phyloP scores from a whole-genome alignment of 2,113 vertebrate species.

The Silurus glanis region DNA sequence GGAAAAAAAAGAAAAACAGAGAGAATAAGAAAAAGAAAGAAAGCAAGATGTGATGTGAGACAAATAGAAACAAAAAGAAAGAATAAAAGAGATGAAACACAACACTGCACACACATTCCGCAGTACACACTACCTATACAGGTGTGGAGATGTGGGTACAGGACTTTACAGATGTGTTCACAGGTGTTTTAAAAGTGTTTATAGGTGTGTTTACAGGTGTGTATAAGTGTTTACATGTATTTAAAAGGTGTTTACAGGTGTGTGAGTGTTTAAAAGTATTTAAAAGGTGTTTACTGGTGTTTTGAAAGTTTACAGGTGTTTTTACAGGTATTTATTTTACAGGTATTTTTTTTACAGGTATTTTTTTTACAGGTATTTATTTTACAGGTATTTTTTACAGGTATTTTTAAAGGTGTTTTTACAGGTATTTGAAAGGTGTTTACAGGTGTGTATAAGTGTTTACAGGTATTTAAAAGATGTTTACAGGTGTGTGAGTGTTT shows the following conservation, averaged over 20 bases:
- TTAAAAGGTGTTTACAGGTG: neutral
- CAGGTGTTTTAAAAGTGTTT: neutral
- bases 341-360: neutral
- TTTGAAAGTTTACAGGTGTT: too few species aligned
- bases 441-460: neutral
- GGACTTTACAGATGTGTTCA: too few species aligned
- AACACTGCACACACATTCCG: neutral
- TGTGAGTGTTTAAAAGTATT: neutral
- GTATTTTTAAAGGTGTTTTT: neutral
- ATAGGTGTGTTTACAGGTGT: neutral
- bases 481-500: neutral
- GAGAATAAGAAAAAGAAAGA: neutral
- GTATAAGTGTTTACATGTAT: neutral
- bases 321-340: too few species aligned
- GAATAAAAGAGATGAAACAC: neutral
- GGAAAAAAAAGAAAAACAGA: neutral
- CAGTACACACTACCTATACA: too few species aligned
- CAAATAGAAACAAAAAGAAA: too few species aligned
- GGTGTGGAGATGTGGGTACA: too few species aligned
- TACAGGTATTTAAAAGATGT: too few species aligned
- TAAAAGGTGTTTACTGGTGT: neutral
- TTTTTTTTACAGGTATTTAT: neutral
- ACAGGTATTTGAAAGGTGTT: neutral
- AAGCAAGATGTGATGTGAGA: neutral
- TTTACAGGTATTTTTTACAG: neutral